A percentile compares a stretch with the other conserved stretches of the same genome.
These are phyloP conservation scores for Rhamnusium bicolor DNA, from an alignment of 2,888 invertebrate genomes.

Conservation along the genomic window DNA sequence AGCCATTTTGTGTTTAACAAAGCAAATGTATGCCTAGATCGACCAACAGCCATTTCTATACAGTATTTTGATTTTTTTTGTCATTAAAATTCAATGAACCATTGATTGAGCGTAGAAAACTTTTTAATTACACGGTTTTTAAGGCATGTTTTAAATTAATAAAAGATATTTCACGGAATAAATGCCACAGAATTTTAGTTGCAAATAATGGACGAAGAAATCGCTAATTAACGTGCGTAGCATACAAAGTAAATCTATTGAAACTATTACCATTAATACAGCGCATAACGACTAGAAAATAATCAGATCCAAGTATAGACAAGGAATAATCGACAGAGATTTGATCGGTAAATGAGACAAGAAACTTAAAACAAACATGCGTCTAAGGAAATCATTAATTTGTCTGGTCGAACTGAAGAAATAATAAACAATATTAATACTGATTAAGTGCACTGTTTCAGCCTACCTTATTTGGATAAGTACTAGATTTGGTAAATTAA, in stretches of 20 bases:
- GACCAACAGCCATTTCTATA: background rate
- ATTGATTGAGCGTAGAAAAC: background rate
- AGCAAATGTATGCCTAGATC: background rate
- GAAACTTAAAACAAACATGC: conserved; percentile 22
- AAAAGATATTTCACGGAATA: background rate
- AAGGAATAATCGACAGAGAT: conserved; percentile 46
- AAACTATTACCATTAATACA: conserved; percentile 10
- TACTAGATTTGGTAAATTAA: too few species aligned
- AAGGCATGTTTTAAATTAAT: conserved; percentile 5
- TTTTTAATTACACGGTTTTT: background rate
- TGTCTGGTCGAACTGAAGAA: background rate
- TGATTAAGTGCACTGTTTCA: too few species aligned
- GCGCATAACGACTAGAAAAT: conserved; percentile 12
- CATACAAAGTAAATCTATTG: background rate
- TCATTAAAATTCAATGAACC: background rate
- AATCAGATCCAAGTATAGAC: conserved; percentile 15
- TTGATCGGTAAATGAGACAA: conserved; percentile 48
- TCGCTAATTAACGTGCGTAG: conserved; percentile 3
- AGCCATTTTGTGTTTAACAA: background rate
- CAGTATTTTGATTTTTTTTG: background rate
- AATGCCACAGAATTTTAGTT: background rate
- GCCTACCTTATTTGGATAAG: too few species aligned
- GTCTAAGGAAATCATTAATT: conserved; percentile 5
- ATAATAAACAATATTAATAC: too few species aligned
- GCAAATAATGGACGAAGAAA: conserved; percentile 7